phyloP scores from a whole-genome alignment of 2,888 invertebrate species.

The Hoplodrina blanda region DNA sequence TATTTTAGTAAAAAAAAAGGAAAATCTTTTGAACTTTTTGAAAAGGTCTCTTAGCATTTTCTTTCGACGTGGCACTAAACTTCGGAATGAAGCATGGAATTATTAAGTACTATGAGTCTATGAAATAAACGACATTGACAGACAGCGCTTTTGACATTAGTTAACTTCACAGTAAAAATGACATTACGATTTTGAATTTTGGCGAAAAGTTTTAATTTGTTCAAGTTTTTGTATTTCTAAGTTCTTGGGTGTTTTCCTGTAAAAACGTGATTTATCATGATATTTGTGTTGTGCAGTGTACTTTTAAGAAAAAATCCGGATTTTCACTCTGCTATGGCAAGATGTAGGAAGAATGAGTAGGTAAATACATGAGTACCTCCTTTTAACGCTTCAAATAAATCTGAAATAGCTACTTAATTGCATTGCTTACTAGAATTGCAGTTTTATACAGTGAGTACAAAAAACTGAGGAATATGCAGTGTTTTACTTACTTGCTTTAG shows the following conservation, averaged over 20 bases:
- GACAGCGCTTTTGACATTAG: constrained; percentile 20
- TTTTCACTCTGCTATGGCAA: neutral
- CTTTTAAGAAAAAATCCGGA: neutral
- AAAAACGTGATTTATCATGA: neutral
- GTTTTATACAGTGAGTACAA: neutral
- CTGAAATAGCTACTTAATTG: neutral
- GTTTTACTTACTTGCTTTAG: constrained; percentile 25
- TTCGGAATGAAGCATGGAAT: neutral
- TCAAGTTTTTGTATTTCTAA: neutral
- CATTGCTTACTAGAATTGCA: constrained; percentile 23
- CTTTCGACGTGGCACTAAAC: neutral
- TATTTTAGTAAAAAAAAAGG: too few relatives aligned
- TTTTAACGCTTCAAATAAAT: neutral
- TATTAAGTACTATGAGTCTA: neutral
- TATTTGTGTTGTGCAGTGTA: neutral
- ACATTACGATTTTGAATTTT: neutral
- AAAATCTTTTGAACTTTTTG: too few relatives aligned
- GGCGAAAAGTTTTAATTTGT: neutral
- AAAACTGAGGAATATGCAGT: neutral
- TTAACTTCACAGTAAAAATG: neutral
- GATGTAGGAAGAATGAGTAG: neutral
- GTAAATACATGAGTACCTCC: neutral
- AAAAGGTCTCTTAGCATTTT: too few relatives aligned
- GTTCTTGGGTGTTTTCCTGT: neutral
- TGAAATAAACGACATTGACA: constrained; percentile 8